Base-by-base conservation (phyloP, 2,888 invertebrate species). In the Melieria omissa region DNA sequence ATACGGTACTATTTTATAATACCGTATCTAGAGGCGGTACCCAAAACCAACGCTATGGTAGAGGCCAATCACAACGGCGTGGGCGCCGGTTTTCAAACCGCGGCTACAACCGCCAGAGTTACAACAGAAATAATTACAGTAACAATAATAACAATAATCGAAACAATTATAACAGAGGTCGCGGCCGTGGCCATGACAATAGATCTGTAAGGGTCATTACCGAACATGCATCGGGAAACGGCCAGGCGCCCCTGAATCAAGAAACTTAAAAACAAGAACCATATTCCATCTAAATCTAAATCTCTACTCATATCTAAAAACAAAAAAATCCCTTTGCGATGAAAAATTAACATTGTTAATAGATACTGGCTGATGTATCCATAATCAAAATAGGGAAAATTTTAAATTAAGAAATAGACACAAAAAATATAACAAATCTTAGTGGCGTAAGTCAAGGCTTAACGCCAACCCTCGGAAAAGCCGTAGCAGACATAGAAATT, bases 401-500 rank as follows among this genome's bases (percentile, higher is more conserved):
- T n/a, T n/a, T n/a, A n/a, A n/a, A n/a, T n/a, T n/a, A n/a, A n/a
- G n/a, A n/a, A n/a, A n/a, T n/a, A n/a, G n/a, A n/a, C n/a, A n/a
- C n/a, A n/a, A n/a, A n/a, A n/a, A n/a, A n/a, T n/a, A n/a, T n/a
- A n/a, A n/a, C n/a, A n/a, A 7, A 10, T 42, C 61, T 61, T 42
- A 29, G 41, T 9, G 61, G 61, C 9, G 41, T 61, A 61, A 7
- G 61, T 8, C 42, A 61, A 9, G 61, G 61, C n/a, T 8, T 12
- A 41, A 61, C n/a, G 41, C 10, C 8, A 61, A 61, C 61, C 10
- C 9, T 61, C 8, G 61, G 61, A 10, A 42, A 6, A 6, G 46
- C 16, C 14, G 58, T 9, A 7, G 5, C 42, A 10, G 42, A 61
- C n/a, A 6, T 71, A 58, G 52, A 60, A 61, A 42, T 71, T 46